Conservation (phyloP, 2,113 vertebrate genomes). For the Caloenas nicobarica region DNA sequence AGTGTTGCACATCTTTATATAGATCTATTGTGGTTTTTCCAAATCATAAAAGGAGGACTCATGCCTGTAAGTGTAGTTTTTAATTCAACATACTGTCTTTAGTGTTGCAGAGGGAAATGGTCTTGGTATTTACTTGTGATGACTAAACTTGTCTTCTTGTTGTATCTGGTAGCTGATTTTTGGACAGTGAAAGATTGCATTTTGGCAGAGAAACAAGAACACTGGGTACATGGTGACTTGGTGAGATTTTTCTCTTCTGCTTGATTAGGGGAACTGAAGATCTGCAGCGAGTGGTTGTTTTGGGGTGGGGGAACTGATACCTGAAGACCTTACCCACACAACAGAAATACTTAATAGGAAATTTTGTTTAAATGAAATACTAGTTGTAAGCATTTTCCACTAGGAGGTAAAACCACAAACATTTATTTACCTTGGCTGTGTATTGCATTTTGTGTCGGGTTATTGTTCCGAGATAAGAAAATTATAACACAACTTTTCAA, state of each 20-base stretch:
- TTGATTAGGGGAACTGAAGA: constrained; percentile 9
- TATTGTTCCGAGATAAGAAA: background rate
- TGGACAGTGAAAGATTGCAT: background rate
- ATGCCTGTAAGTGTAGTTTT: background rate
- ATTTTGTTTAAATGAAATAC: background rate
- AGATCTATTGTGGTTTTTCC: background rate
- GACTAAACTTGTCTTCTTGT: background rate
- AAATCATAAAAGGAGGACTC: background rate
- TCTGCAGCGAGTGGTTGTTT: background rate
- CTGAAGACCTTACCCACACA: background rate
- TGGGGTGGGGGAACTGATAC: background rate
- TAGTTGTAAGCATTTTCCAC: background rate
- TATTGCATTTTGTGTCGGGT: background rate
- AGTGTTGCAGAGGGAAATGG: background rate
- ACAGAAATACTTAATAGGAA: background rate
- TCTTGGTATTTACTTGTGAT: background rate
- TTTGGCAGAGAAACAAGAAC: constrained; percentile 18
- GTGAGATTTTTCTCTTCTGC: background rate
- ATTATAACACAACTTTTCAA: background rate
- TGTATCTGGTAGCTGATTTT: constrained; percentile 4
- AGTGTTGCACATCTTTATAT: background rate
- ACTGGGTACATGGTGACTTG: background rate
- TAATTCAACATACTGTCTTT: background rate
- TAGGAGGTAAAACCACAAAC: background rate
- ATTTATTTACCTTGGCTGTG: background rate